phyloP scores from a whole-genome alignment of 1,140 invertebrate species.

The Drosophila rhopaloa region DNA sequence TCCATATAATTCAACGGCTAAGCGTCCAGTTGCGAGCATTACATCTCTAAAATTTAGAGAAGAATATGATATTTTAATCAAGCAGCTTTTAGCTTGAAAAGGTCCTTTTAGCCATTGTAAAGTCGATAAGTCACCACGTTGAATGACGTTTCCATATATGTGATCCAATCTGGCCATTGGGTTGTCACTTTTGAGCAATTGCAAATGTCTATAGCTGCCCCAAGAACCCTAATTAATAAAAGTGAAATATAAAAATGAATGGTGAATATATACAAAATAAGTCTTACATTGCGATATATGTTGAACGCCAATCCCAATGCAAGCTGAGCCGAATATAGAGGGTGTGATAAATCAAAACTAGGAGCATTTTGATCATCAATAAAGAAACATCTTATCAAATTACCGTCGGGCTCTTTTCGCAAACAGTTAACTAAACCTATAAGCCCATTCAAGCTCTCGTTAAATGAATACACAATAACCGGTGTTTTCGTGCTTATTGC shows the following conservation, averaged over 20 bases:
- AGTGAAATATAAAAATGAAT: not conserved
- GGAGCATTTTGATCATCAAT: constrained; percentile 89
- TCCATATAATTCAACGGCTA: constrained; percentile 87
- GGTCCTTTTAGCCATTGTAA: constrained; percentile 92
- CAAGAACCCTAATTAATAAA: constrained; percentile 87
- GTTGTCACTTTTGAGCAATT: constrained; percentile 85
- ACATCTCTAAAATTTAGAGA: constrained; percentile 92
- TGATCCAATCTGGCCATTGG: constrained; percentile 85
- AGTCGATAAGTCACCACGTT: constrained; percentile 93
- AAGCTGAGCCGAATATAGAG: constrained; percentile 88
- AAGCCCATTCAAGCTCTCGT: constrained; percentile 90
- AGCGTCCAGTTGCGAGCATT: constrained; percentile 91
- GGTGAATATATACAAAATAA: not conserved
- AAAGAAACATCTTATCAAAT: constrained; percentile 87
- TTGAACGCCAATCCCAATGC: constrained; percentile 93
- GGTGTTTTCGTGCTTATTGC: constrained; percentile 85
- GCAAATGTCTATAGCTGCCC: constrained; percentile 91
- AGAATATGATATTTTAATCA: constrained; percentile 87
- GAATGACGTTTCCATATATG: constrained; percentile 91
- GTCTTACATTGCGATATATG: constrained; percentile 88
- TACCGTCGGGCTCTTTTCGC: constrained; percentile 88
- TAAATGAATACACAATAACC: constrained; percentile 86
- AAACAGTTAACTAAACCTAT: constrained; percentile 93
- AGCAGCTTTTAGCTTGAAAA: constrained; percentile 80
- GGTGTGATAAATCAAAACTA: constrained; percentile 87